A percentile compares a stretch with the other conserved stretches of the same genome.
Evolutionary conservation across 2,797 vertebrate species (phyloP).

Genomic region (Arremon brunneinucha): DNA sequence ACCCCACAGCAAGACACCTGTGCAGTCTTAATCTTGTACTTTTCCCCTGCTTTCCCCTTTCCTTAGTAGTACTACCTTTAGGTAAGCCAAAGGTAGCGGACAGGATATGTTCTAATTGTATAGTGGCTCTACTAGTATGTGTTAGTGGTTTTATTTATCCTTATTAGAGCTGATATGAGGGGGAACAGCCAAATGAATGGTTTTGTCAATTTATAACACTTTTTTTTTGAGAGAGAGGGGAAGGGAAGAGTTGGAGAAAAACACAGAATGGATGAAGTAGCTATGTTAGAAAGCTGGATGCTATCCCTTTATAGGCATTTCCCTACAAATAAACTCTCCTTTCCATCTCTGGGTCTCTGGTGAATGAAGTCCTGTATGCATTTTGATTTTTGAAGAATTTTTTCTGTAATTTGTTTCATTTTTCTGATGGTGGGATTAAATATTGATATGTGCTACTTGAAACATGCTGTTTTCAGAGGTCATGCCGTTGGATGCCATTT

Average conservation of each 20-base stretch:
- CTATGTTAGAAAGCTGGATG: background rate
- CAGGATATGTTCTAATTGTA: background rate
- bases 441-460: background rate
- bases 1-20: background rate
- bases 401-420: background rate
- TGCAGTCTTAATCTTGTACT: background rate
- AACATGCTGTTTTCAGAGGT: background rate
- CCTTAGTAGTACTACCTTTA: background rate
- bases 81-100: background rate
- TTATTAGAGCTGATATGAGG: background rate
- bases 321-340: background rate
- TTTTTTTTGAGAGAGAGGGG: background rate
- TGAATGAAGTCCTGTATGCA: background rate
- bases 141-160: background rate
- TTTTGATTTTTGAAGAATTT: background rate
- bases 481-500: background rate
- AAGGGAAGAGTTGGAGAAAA: background rate
- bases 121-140: background rate
- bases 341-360: background rate
- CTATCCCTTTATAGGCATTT: background rate
- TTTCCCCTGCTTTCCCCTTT: background rate
- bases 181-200: background rate
- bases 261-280: background rate
- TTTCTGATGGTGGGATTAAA: background rate
- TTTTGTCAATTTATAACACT: background rate